Conservation (phyloP, 1,140 invertebrate species). For the Pygmarrhopalites habei region DNA sequence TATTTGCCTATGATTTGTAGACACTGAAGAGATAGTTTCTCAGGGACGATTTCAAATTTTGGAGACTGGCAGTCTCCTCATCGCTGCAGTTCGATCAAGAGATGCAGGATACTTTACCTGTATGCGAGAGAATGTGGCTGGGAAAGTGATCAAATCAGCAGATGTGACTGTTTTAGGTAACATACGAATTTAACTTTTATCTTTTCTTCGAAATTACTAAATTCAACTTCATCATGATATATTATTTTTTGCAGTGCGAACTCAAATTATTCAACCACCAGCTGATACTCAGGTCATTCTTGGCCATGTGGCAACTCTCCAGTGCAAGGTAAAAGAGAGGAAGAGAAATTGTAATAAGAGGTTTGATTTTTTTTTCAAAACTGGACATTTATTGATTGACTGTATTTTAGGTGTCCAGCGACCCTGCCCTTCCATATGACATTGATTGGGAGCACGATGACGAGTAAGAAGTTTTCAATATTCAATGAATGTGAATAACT, state of each 20-base stretch:
- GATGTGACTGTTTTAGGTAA: conserved; percentile 47
- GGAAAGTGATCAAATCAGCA: conserved; percentile 55
- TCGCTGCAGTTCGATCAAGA: conserved; percentile 69
- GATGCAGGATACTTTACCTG: conserved; percentile 87
- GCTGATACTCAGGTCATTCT: conserved; percentile 79
- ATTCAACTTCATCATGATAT: no score
- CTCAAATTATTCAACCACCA: conserved; percentile 85
- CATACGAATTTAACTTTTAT: no score
- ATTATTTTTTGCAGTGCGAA: no score
- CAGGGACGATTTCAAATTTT: conserved; percentile 71
- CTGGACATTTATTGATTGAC: no score
- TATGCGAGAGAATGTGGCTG: conserved; percentile 77
- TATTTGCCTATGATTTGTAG: conserved; percentile 31
- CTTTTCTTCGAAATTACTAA: no score
- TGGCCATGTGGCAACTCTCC: conserved; percentile 79
- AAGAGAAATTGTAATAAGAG: no score
- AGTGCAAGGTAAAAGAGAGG: no score
- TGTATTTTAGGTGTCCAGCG: no score
- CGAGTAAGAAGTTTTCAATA: conserved; percentile 63
- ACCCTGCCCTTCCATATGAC: conserved; percentile 79
- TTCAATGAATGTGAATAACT: no score
- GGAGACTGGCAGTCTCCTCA: conserved; percentile 74
- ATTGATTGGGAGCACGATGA: conserved; percentile 86
- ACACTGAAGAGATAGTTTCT: conserved; percentile 42
- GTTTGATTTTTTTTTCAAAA: no score